Conservation (phyloP, 2,113 vertebrate species). For the Nasalis larvatus region DNA sequence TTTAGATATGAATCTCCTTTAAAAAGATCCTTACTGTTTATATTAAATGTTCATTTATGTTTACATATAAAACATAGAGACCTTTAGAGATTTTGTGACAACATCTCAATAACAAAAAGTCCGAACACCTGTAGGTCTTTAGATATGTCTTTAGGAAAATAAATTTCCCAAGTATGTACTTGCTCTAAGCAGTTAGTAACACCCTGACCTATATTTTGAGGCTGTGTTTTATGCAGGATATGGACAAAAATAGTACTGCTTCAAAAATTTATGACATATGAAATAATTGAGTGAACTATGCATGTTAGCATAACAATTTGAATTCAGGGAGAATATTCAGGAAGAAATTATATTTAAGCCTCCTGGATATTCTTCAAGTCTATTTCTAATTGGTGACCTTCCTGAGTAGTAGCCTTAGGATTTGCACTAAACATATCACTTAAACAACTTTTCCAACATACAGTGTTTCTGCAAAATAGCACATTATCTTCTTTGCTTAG, state of each 20-base stretch:
- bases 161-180: slow-evolving; percentile 2
- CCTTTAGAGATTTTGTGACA: neutral
- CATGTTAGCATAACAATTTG: neutral
- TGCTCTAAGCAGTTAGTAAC: slow-evolving; percentile 38
- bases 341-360: neutral
- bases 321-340: neutral
- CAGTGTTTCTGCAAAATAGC: neutral
- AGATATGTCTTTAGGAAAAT: neutral
- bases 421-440: neutral
- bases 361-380: neutral
- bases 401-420: neutral
- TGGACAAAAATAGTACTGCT: slow-evolving; percentile 43
- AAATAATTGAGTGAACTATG: slow-evolving; percentile 40
- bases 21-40: neutral
- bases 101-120: neutral
- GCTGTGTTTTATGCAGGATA: neutral
- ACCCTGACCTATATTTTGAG: slow-evolving; percentile 66
- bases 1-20: neutral
- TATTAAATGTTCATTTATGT: neutral
- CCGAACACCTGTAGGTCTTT: neutral
- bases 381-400: neutral
- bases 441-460: neutral
- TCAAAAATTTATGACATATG: slow-evolving; percentile 22
- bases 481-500: neutral
- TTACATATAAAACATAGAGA: neutral